Conservation (phyloP, 2,888 invertebrate species). For the Lathronympha strigana region DNA sequence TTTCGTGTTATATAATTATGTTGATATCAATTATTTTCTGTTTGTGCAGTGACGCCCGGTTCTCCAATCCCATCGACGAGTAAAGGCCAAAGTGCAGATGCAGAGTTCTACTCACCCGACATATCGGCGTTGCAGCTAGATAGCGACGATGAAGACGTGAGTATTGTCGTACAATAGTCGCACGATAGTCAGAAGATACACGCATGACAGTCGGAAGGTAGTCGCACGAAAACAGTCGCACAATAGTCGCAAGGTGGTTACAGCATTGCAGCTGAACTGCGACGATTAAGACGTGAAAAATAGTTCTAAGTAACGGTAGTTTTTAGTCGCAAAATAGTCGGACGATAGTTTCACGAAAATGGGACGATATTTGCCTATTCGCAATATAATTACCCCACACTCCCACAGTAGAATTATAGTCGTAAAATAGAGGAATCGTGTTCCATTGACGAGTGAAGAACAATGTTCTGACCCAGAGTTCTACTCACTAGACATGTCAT, state of each 20-base stretch:
- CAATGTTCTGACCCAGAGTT: background rate
- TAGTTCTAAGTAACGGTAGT: too few relatives aligned
- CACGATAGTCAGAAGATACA: background rate
- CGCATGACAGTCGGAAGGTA: background rate
- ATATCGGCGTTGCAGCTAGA: slow-evolving; percentile 62
- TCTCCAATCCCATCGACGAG: slow-evolving; percentile 73
- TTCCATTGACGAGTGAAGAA: background rate
- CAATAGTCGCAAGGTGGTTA: background rate
- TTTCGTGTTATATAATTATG: too few relatives aligned
- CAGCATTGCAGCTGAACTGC: too few relatives aligned
- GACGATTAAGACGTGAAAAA: too few relatives aligned
- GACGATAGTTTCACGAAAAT: too few relatives aligned
- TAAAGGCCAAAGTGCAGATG: slow-evolving; percentile 59
- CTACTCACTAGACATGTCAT: background rate
- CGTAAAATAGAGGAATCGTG: too few relatives aligned
- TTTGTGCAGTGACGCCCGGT: slow-evolving; percentile 50
- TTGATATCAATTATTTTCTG: background rate
- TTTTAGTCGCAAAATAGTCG: too few relatives aligned
- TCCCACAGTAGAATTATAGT: too few relatives aligned
- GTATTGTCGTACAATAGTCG: background rate
- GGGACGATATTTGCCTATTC: too few relatives aligned
- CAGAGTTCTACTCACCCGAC: slow-evolving; percentile 51
- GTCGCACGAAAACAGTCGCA: background rate
- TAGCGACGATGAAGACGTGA: slow-evolving; percentile 63
- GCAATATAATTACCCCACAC: too few relatives aligned